Evolutionary conservation across 2,797 vertebrate species (phyloP).

Genomic region (Acropternis orthonyx): DNA sequence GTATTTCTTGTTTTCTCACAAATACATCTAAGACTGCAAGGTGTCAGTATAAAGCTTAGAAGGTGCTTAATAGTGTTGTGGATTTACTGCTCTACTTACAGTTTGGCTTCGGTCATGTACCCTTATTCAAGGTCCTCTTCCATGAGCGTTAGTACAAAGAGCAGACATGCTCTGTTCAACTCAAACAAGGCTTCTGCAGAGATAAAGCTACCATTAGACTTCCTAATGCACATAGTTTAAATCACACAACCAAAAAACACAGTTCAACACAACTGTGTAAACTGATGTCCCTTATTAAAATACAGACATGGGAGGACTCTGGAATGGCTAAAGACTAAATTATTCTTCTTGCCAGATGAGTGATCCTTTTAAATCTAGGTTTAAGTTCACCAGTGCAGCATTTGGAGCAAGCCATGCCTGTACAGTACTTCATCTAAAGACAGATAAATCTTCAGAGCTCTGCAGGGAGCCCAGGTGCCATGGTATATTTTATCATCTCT

Average conservation of each 20-base stretch:
- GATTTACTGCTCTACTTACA: conserved; percentile 21
- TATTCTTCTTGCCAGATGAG: conserved; percentile 55
- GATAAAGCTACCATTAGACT: conserved; percentile 7
- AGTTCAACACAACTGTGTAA: conserved; percentile 53
- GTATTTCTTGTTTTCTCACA: neutral
- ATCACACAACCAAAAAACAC: conserved; percentile 33
- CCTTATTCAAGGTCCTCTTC: conserved; percentile 52
- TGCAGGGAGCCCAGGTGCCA: conserved; percentile 65
- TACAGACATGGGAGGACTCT: neutral
- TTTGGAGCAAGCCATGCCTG: neutral
- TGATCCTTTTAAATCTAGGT: conserved; percentile 61
- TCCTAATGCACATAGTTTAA: conserved; percentile 19
- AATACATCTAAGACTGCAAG: neutral
- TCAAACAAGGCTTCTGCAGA: neutral
- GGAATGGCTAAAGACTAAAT: conserved; percentile 46
- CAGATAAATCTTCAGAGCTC: conserved; percentile 69
- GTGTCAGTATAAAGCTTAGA: neutral
- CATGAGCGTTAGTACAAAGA: neutral
- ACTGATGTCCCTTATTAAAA: conserved; percentile 65
- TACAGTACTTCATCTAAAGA: conserved; percentile 61
- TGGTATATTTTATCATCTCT: conserved; percentile 70
- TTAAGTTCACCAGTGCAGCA: conserved; percentile 12
- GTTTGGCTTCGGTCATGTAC: neutral
- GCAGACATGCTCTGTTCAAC: neutral
- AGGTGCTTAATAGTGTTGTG: neutral